phyloP scores from a whole-genome alignment of 2,888 invertebrate species.

The Eubasilissa splendida region DNA sequence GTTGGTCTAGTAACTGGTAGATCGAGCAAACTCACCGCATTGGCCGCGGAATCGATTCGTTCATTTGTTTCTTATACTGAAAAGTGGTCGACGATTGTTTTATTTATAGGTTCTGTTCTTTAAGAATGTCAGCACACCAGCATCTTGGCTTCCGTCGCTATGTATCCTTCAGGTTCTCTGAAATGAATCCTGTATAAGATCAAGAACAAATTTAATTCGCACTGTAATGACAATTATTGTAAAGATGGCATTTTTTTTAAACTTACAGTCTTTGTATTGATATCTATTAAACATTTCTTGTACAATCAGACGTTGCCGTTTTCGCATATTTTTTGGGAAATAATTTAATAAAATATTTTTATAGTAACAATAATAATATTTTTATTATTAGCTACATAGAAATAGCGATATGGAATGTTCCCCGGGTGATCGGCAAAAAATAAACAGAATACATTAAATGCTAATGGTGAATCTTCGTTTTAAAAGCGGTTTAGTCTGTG shows the following conservation, averaged over 20 bases:
- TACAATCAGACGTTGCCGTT: too few species aligned
- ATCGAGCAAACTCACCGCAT: neutral
- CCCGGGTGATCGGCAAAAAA: conserved; percentile 17
- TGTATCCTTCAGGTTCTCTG: neutral
- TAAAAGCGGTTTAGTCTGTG: neutral
- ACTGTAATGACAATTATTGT: too few species aligned
- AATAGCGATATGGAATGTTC: conserved; percentile 17
- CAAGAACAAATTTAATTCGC: too few species aligned
- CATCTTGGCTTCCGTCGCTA: neutral
- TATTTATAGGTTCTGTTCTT: conserved; percentile 34
- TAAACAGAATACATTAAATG: conserved; percentile 33
- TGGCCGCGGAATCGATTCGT: conserved; percentile 25
- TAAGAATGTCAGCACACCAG: conserved; percentile 11
- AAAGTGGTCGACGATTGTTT: conserved; percentile 34
- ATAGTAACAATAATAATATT: neutral
- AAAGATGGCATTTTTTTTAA: too few species aligned
- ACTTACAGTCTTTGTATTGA: too few species aligned
- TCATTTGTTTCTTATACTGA: conserved; percentile 17
- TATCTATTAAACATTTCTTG: too few species aligned
- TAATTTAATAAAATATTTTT: too few species aligned
- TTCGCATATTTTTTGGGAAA: too few species aligned
- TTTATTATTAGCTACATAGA: neutral
- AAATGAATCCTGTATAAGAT: neutral
- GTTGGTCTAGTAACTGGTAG: neutral
- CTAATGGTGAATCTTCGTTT: conserved; percentile 32